These are phyloP conservation scores for Zaprionus bogoriensis DNA, from an alignment of 2,888 invertebrate genomes.

Conservation along the genomic window DNA sequence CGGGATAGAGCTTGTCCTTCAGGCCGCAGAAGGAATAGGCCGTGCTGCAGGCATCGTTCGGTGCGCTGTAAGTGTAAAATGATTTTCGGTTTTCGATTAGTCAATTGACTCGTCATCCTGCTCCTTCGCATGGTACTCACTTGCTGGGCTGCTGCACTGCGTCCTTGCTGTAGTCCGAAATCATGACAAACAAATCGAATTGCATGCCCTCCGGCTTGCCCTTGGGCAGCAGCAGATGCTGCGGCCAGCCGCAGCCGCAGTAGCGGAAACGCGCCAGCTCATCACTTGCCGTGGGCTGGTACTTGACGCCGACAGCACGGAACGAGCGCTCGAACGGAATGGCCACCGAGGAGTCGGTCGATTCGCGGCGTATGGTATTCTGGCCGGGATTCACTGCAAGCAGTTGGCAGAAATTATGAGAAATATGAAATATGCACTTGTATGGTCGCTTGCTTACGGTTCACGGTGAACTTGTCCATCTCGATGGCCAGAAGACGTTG, in stretches of 20 bases:
- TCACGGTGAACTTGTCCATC: slow-evolving; percentile 87
- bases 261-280: slow-evolving; percentile 87
- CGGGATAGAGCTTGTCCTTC: slow-evolving; percentile 87
- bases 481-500: slow-evolving; percentile 87
- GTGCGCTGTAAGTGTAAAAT: too few relatives aligned
- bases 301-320: slow-evolving; percentile 86
- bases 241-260: slow-evolving; percentile 95
- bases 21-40: slow-evolving; percentile 88
- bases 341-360: slow-evolving; percentile 89
- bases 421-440: background rate
- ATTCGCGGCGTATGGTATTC: slow-evolving; percentile 87
- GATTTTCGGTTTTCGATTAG: slow-evolving; percentile 1
- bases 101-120: background rate
- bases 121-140: slow-evolving; percentile 69
- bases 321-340: slow-evolving; percentile 92
- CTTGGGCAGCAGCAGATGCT: slow-evolving; percentile 90
- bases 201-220: slow-evolving; percentile 87
- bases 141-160: slow-evolving; percentile 70
- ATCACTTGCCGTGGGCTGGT: slow-evolving; percentile 83
- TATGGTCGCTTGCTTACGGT: slow-evolving; percentile 84
- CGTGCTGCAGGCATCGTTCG: slow-evolving; percentile 86
- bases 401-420: background rate
- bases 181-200: slow-evolving; percentile 90
- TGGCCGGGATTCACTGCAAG: slow-evolving; percentile 87
- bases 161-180: slow-evolving; percentile 89